These are phyloP conservation scores for Tetranychus urticae DNA, from an alignment of 1,140 invertebrate species.

Conservation along the genomic window DNA sequence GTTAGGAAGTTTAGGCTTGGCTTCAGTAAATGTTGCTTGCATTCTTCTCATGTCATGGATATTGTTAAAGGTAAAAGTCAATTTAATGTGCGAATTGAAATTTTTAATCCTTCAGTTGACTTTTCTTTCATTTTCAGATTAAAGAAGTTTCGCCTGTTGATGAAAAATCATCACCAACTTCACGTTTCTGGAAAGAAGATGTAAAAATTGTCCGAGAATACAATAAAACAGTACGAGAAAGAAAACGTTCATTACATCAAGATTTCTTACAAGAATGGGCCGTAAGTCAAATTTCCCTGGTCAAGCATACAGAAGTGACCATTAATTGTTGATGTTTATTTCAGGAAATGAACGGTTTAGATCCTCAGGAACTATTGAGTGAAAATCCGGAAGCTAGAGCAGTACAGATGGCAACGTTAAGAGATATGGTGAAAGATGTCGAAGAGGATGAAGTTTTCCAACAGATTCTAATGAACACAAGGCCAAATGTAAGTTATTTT, in stretches of 20 bases:
- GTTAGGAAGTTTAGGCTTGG: conserved; percentile 48
- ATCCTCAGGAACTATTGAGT: conserved; percentile 9
- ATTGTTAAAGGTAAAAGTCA: conserved; percentile 38
- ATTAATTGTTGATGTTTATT: neutral
- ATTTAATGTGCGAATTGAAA: neutral
- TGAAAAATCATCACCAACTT: conserved; percentile 36
- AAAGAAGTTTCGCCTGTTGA: conserved; percentile 64
- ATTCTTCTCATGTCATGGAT: conserved; percentile 58
- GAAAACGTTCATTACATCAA: neutral
- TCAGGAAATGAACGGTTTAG: conserved; percentile 10
- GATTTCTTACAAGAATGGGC: neutral
- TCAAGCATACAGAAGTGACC: neutral
- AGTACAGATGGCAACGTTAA: conserved; percentile 12
- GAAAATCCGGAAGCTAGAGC: conserved; percentile 12
- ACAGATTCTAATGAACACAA: neutral
- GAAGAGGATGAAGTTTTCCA: conserved; percentile 10
- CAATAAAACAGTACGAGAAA: neutral
- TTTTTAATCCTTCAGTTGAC: neutral
- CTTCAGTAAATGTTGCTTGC: conserved; percentile 55
- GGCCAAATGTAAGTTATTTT: neutral
- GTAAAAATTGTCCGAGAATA: conserved; percentile 23
- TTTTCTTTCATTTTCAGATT: conserved; percentile 27
- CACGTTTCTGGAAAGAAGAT: conserved; percentile 54
- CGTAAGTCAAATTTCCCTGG: neutral
- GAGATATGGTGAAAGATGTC: conserved; percentile 13